Percentiles rank a stretch among this genome's conserved stretches.
Conservation (phyloP, 2,797 vertebrate species). For the Poliocrania exsul region DNA sequence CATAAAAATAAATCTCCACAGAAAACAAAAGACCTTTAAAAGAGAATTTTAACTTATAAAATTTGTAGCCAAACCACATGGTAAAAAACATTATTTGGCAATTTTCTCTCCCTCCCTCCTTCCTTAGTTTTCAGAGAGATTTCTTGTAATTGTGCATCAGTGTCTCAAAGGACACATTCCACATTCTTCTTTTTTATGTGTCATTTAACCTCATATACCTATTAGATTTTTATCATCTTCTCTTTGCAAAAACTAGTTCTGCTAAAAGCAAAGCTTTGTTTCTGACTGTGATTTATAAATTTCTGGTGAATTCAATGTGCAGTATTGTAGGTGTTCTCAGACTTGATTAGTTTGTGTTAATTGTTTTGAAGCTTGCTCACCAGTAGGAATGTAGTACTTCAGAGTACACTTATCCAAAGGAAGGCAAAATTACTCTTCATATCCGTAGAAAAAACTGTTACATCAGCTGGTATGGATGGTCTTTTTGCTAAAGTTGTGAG, state of each 20-base stretch:
- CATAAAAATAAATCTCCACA: background rate
- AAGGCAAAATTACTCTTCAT: background rate
- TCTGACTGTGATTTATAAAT: background rate
- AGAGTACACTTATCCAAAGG: background rate
- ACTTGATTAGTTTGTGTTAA: background rate
- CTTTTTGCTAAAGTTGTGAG: background rate
- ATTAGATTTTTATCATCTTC: background rate
- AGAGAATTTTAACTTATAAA: background rate
- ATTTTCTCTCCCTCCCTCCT: background rate
- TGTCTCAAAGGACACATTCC: background rate
- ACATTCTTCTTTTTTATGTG: accelerated
- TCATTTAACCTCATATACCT: background rate
- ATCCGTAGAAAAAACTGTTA: background rate
- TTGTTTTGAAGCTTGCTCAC: background rate
- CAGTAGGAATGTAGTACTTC: background rate
- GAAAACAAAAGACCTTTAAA: background rate
- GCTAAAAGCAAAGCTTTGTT: background rate
- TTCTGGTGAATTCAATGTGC: background rate
- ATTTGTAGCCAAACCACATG: background rate
- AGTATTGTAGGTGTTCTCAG: background rate
- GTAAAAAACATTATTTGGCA: background rate
- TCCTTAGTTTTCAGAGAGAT: background rate
- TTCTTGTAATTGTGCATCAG: background rate
- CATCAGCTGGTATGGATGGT: too few relatives aligned
- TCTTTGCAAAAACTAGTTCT: background rate